phyloP scores from a whole-genome alignment of 2,888 invertebrate species.

The Habrosyne pyritoides region DNA sequence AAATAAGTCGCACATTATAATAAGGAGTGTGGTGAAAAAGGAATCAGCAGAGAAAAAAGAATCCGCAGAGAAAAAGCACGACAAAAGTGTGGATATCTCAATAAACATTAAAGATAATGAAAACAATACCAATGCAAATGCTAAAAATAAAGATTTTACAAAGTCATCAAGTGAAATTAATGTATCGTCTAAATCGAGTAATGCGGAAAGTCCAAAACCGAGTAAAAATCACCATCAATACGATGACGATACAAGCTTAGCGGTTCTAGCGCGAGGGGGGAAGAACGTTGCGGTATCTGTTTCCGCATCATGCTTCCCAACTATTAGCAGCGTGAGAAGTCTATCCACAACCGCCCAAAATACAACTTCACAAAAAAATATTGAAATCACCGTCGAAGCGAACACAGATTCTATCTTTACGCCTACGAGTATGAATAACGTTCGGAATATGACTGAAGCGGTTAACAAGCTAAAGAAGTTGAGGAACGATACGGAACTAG shows the following conservation, averaged over 20 bases:
- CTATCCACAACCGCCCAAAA: constrained; percentile 46
- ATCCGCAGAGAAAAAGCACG: constrained; percentile 30
- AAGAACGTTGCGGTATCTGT: constrained; percentile 27
- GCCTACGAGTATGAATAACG: constrained; percentile 57
- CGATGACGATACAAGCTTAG: constrained; percentile 64
- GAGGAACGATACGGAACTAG: constrained; percentile 45
- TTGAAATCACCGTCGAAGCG: constrained; percentile 50
- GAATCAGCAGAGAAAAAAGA: too few species aligned
- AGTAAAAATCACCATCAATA: constrained; percentile 47
- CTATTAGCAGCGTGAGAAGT: constrained; percentile 65
- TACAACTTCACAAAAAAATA: constrained; percentile 28
- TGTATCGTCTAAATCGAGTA: constrained; percentile 16
- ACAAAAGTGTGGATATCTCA: constrained; percentile 23
- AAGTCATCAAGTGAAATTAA: constrained; percentile 28
- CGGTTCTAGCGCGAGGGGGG: constrained; percentile 50
- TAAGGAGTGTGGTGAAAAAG: constrained; percentile 28
- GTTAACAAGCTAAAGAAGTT: constrained; percentile 56
- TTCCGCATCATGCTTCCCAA: constrained; percentile 50
- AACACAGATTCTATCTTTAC: constrained; percentile 54
- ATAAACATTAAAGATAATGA: constrained; percentile 37
- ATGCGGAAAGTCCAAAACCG: constrained; percentile 30
- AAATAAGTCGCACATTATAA: constrained; percentile 46
- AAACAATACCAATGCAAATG: constrained; percentile 25
- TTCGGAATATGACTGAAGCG: constrained; percentile 56
- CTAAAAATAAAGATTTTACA: constrained; percentile 25